These are phyloP conservation scores for Sphyrna mokarran DNA, from an alignment of 2,113 vertebrate genomes.

Conservation along the genomic window DNA sequence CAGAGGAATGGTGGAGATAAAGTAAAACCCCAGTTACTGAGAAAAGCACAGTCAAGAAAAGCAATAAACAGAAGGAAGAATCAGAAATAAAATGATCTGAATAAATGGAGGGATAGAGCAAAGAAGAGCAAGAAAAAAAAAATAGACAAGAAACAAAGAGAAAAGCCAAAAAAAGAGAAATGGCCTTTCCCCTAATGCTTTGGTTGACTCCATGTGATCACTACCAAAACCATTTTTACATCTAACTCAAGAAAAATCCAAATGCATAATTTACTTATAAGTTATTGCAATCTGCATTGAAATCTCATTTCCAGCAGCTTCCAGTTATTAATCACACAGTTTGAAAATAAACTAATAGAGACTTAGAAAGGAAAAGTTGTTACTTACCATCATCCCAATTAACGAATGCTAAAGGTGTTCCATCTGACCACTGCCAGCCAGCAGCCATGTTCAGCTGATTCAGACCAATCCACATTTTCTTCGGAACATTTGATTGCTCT, in stretches of 20 bases:
- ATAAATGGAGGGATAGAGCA: neutral
- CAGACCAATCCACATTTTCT: conserved; percentile 83
- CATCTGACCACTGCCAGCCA: conserved; percentile 95
- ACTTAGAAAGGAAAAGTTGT: neutral
- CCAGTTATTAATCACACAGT: no score
- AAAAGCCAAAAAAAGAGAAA: neutral
- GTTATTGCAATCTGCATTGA: neutral
- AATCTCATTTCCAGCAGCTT: neutral
- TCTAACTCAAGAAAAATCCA: neutral
- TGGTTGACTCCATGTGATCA: neutral
- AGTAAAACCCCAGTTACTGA: neutral
- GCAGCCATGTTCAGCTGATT: conserved; percentile 76
- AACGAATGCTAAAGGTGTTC: conserved; percentile 68
- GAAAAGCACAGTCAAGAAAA: neutral
- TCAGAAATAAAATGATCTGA: neutral
- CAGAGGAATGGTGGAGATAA: neutral
- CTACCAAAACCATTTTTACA: neutral
- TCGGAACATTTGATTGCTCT: conserved; percentile 50
- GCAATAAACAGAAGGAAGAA: neutral
- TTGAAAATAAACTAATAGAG: neutral
- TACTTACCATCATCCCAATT: conserved; percentile 74
- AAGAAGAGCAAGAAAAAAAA: neutral
- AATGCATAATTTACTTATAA: neutral
- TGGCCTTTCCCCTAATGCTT: neutral
- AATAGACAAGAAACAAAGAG: neutral